A percentile compares a stretch with the other conserved stretches of the same genome.
phyloP scores from a whole-genome alignment of 2,888 invertebrate genomes.

The Euplagia quadripunctaria region DNA sequence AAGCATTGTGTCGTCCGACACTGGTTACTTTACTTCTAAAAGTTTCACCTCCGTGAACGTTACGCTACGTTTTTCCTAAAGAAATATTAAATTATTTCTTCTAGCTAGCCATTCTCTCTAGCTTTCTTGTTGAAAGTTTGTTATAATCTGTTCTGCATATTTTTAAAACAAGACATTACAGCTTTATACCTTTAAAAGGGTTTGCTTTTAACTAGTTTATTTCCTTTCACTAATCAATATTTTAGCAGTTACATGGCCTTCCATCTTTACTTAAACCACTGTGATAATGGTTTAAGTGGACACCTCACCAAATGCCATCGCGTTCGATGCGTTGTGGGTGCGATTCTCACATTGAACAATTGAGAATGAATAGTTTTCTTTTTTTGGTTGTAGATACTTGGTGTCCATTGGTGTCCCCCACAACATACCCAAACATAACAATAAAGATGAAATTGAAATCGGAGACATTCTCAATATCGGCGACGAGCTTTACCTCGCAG shows the following conservation, averaged over 20 bases:
- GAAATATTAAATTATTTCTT: slow-evolving; percentile 16
- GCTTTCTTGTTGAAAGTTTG: slow-evolving; percentile 6
- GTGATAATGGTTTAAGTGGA: too few species aligned
- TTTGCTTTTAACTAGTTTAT: neutral
- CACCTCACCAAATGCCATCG: too few species aligned
- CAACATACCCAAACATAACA: neutral
- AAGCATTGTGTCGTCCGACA: slow-evolving; percentile 27
- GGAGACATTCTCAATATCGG: neutral
- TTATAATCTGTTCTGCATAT: neutral
- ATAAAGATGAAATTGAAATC: neutral
- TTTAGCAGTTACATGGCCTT: too few species aligned
- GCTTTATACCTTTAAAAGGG: neutral
- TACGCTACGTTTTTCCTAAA: slow-evolving; percentile 14
- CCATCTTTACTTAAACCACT: too few species aligned
- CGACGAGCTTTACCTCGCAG: too few species aligned
- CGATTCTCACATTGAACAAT: too few species aligned
- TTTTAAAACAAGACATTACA: neutral
- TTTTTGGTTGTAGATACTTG: too few species aligned
- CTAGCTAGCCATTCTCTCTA: neutral
- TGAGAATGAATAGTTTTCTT: too few species aligned
- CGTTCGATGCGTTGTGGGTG: too few species aligned
- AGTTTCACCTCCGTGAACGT: slow-evolving; percentile 29
- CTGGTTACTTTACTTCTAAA: slow-evolving; percentile 33
- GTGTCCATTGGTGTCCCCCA: neutral
- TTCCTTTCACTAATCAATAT: neutral